Percentiles rank a stretch among this genome's conserved stretches.
phyloP scores from a whole-genome alignment of 2,797 vertebrate genomes.

The Psittacula echo region DNA sequence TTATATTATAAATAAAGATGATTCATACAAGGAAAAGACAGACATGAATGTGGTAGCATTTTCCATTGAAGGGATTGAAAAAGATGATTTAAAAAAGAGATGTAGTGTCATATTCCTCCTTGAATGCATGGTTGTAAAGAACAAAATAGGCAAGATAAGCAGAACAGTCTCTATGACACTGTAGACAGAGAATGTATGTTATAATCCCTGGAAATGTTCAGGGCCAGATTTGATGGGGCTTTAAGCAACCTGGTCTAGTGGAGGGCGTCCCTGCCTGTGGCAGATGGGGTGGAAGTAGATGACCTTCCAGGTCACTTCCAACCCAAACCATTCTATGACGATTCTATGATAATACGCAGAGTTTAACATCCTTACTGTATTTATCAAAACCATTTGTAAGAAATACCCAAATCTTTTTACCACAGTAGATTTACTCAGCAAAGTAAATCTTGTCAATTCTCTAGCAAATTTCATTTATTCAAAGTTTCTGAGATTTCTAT shows the following conservation, averaged over 20 bases:
- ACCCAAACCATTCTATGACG: not conserved
- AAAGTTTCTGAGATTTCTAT: not conserved
- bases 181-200: not conserved
- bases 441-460: not conserved
- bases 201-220: not conserved
- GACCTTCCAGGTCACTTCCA: not conserved
- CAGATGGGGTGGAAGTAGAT: not conserved
- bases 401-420: not conserved
- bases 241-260: not conserved
- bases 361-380: not conserved
- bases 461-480: not conserved
- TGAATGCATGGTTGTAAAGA: not conserved
- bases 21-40: not conserved
- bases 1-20: not conserved
- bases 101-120: not conserved
- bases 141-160: not conserved
- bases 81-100: not conserved
- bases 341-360: not conserved
- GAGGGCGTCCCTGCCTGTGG: not conserved
- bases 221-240: not conserved
- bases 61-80: not conserved
- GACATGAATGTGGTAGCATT: not conserved
- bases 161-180: not conserved
- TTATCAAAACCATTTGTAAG: not conserved
- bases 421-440: not conserved